Base-by-base conservation (phyloP, 2,113 vertebrate species). In the Mustela lutreola region DNA sequence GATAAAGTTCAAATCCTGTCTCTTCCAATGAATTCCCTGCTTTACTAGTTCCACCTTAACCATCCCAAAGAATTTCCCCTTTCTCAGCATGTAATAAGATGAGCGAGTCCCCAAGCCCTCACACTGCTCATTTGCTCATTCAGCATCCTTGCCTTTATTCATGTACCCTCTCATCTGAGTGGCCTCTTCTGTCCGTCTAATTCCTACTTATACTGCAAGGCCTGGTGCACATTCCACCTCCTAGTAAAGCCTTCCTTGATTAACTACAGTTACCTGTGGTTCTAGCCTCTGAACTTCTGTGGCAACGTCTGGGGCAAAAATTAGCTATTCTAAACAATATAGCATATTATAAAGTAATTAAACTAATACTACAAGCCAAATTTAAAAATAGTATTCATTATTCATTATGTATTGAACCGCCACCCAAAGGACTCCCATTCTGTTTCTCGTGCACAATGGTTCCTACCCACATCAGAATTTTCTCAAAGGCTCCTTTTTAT, bases 301-400 rank as follows among this genome's bases (percentile, higher is more conserved):
- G 16, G 45, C 56, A 48, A 93, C 10, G 4, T 81, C 36, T 65
- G 56, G 24, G 24, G 56, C 26, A 95, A 86, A 90, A 92, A 79
- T 12, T 50, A 8, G 48, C 56, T 65, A 65, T 56, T 45, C 22
- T 33, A 94, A 87, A 85, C 10, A 89, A 80, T 42, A 65, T 65
- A 90, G 45, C 45, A 89, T 56, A 65, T 56, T 75, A 75, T 58
- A 65, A 93, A 91, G 7, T 58, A 93, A 89, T 28, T 28, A 95
- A 62, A 89, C 26, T 28, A 95, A 78, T 70, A 81, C 39, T 62
- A 87, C 2, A 88, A 78, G 39, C 28, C 26, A 83, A 39, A 83
- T 94, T 96, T 81, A 18, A 2, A 86, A 94, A 94, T 56, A 58
- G 48, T 93, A 79, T 73, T 94, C 24, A 62, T 50, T 75, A 89